These are phyloP conservation scores for Drosophila fuyamai DNA, from an alignment of 1,140 invertebrate genomes.

Conservation along the genomic window DNA sequence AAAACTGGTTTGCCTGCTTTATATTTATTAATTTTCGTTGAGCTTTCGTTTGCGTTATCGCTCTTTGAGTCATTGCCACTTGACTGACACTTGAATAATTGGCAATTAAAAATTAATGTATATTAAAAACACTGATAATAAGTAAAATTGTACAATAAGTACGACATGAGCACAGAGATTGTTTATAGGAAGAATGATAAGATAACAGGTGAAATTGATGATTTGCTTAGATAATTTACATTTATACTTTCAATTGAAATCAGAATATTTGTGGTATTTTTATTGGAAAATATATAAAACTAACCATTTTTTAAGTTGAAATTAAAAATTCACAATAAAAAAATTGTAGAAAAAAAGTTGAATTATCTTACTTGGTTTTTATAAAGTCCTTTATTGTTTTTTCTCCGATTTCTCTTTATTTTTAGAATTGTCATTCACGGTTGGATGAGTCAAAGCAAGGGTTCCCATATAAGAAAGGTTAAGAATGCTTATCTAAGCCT, in stretches of 20 bases:
- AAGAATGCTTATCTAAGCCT: slow-evolving; percentile 77
- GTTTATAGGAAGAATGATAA: slow-evolving; percentile 9
- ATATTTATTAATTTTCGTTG: slow-evolving; percentile 15
- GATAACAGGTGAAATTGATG: slow-evolving; percentile 2
- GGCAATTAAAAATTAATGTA: slow-evolving; percentile 12
- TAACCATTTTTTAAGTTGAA: neutral
- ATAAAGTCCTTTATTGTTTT: slow-evolving; percentile 5
- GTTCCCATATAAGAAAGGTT: slow-evolving; percentile 72
- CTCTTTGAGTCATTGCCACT: slow-evolving; percentile 58
- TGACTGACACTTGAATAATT: slow-evolving; percentile 16
- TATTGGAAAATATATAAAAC: neutral
- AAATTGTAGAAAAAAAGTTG: too few relatives aligned
- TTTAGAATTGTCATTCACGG: slow-evolving; percentile 81
- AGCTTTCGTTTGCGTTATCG: slow-evolving; percentile 60
- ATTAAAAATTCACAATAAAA: too few relatives aligned
- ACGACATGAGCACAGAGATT: neutral
- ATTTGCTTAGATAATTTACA: slow-evolving; percentile 2
- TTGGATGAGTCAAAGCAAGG: slow-evolving; percentile 83
- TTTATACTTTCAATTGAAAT: neutral
- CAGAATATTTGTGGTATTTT: too few relatives aligned
- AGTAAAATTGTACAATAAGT: neutral
- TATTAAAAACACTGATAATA: neutral
- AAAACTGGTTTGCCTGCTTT: slow-evolving; percentile 28
- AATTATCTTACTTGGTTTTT: neutral
- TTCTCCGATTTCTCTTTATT: neutral